Evolutionary conservation across 92 coral and sea anemone genomes (phyloP), one percentile per base, ranked within the genome.

Genomic region (Galaxea fascicularis): DNA sequence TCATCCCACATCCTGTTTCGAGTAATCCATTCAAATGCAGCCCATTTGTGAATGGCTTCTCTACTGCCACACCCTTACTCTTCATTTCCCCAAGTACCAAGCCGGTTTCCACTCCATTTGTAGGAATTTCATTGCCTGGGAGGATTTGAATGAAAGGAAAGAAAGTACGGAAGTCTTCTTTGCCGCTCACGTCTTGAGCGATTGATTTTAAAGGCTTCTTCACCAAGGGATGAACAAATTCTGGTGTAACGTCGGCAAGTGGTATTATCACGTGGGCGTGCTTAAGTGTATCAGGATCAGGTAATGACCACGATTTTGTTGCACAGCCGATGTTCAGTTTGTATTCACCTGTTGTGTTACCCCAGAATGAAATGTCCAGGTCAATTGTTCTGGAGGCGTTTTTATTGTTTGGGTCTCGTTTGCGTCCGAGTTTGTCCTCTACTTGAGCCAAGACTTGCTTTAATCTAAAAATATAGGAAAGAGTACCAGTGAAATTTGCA

Each of bases 211-310:
- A 59, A n/a, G 92, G 27, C 63, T 84, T 84, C 41, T 90, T 90
- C 58, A 25, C 71, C 31, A 75, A 22, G 18, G 96, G 96, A 58
- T 93, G 96, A 28, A 87, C 67, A 51, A 93, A 90, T 1, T 90
- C 90, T 62, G 96, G 94, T 21, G 92, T 90, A 86, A 93, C 89
- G 78, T 93, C 94, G 75, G 96, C 96, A 25, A 93, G 89, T 27
- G 96, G 96, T 70, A 93, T 52, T 25, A 90, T 88, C 80, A 93
- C 92, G 88, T 93, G 96, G 60, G 90, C 83, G 54, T 86, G 83
- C 49, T 76, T 87, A 1, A 76, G 77, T 12, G 78, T 71, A 65
- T 90, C 96, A 20, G 90, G 92, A 46, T 93, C 96, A 27, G 96
- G 96, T 17, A 93, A 25, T 4, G 62, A 63, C 83, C 84, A 80